phyloP scores from a whole-genome alignment of 1,140 invertebrate genomes.

The Goniozus legneri region DNA sequence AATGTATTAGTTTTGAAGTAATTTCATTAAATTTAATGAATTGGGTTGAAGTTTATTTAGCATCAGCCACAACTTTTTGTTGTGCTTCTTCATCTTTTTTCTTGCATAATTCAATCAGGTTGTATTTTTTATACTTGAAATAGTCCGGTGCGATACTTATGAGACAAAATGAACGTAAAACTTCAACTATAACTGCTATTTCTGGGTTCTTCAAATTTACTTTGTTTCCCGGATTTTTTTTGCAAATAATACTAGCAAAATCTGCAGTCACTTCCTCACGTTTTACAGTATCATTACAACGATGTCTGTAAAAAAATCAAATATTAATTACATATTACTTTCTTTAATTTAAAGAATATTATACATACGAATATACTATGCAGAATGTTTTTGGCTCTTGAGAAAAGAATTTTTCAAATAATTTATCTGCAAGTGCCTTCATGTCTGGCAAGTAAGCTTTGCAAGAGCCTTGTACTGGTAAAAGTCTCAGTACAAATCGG shows the following conservation, averaged over 20 bases:
- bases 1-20: no score
- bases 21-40: no score
- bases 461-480: conserved; percentile 79
- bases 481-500: conserved; percentile 70
- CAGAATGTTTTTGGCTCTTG: conserved; percentile 70
- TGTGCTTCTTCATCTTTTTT: conserved; percentile 15
- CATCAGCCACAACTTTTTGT: no score
- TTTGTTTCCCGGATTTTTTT: conserved; percentile 68
- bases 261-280: conserved; percentile 68
- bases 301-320: background rate
- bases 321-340: background rate
- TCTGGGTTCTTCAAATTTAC: conserved; percentile 74
- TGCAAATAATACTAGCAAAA: conserved; percentile 65
- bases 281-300: conserved; percentile 67
- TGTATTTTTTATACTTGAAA: conserved; percentile 67
- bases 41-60: no score
- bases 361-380: conserved; percentile 69
- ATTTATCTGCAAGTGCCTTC: conserved; percentile 58
- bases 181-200: conserved; percentile 74
- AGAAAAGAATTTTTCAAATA: conserved; percentile 74
- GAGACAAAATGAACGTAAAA: conserved; percentile 67
- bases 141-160: conserved; percentile 67
- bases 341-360: conserved; percentile 3
- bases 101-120: conserved; percentile 58
- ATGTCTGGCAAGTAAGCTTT: conserved; percentile 75